Conservation (phyloP, 2,888 invertebrate species). For the Deilephila porcellus region DNA sequence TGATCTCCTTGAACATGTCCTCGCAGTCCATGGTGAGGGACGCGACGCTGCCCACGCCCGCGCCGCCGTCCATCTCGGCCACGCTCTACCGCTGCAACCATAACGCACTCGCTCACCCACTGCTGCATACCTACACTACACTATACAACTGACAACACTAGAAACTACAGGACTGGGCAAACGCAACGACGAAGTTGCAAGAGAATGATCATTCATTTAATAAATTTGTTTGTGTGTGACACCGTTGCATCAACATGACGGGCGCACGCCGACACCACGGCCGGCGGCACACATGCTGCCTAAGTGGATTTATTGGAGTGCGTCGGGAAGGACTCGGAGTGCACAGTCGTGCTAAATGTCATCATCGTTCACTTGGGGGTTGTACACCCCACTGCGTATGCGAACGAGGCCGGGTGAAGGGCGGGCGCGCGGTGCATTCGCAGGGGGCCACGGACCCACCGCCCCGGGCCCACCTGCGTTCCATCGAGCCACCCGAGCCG, state of each 20-base stretch:
- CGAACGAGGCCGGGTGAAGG: conserved; percentile 26
- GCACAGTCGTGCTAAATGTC: background rate
- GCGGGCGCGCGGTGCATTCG: conserved; percentile 26
- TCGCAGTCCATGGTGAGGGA: conserved; percentile 89
- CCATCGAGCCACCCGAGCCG: conserved; percentile 8
- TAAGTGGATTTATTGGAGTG: background rate
- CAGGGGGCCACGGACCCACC: conserved; percentile 28
- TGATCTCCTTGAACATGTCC: conserved; percentile 96
- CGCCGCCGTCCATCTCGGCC: conserved; percentile 77
- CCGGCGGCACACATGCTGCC: background rate
- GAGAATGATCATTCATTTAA: too few relatives aligned
- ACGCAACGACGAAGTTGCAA: too few relatives aligned
- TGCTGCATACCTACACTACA: too few relatives aligned
- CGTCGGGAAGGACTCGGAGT: background rate
- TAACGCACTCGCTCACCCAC: background rate
- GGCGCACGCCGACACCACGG: too few relatives aligned
- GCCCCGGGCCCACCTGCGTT: conserved; percentile 33
- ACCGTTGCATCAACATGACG: too few relatives aligned
- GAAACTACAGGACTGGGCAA: too few relatives aligned
- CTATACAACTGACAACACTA: too few relatives aligned
- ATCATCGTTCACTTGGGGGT: conserved; percentile 28
- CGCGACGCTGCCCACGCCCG: conserved; percentile 72
- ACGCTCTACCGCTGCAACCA: conserved; percentile 31
- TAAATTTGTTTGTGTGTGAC: too few relatives aligned
- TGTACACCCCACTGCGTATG: conserved; percentile 19